Evolutionary conservation across 1,140 invertebrate species (phyloP), one percentile per base, ranked within the genome.

Genomic region (Drosophila oshimai): DNA sequence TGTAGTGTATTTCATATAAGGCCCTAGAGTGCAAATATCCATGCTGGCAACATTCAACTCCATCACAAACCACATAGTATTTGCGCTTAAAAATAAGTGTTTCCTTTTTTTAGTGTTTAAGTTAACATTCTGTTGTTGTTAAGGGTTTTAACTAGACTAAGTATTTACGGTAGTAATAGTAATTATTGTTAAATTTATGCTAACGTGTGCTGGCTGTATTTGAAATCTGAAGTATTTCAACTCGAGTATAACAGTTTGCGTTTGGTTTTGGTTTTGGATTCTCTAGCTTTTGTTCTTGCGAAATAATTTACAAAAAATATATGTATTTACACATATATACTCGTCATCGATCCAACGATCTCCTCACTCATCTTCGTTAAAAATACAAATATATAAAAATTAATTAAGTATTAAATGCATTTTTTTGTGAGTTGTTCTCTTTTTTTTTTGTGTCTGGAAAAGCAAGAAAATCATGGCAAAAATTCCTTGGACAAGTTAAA

Each of bases 331-430:
- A 58, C 44, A 47, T 41, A 68, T 55, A 34, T 64, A 73, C 39
- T 31, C 10, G 42, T 46, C 15, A 24, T 22, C n/a, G 10, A 22
- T n/a, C 36, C 17, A 22, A 3, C 53, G 29, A 34, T 55, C 53
- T 28, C 10, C 26, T 20, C n/a, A n/a, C 37, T 17, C 46, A 2
- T 45, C 17, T 6, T 42, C 60, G 18, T 46, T 72, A 51, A 71
- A 65, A 72, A 50, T 72, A 72, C 68, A 72, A 71, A 51, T 72
- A 73, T 73, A 83, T 87, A 81, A 87, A 87, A 87, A 88, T 74
- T 87, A 87, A 87, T 87, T 87, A 87, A 86, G 80, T 86, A 86
- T 81, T 86, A 86, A 86, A 86, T 86, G 80, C 80, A 87, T 64
- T 69, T 79, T 67, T 67, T 57, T 84, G 55, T 77, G 57, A 49